Evolutionary conservation across 2,888 invertebrate genomes (phyloP), one percentile per base, ranked within the genome.

Genomic region (Drosophila ustulata): DNA sequence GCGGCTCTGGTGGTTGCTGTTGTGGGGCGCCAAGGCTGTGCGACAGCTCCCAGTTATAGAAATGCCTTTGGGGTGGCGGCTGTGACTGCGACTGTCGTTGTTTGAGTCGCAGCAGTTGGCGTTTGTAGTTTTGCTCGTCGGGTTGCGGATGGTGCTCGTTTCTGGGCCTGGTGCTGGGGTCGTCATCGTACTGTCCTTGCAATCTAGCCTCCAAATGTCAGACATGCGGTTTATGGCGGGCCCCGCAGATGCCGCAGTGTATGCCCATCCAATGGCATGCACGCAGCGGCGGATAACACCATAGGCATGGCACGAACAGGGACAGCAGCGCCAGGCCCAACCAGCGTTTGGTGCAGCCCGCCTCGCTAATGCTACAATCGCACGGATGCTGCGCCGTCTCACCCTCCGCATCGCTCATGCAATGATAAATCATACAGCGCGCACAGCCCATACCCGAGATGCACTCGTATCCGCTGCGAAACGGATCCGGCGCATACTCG

Each of bases 391-490:
- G 95, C 58, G 95, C 95, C 91, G 96, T 96, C 84, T 98, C 97
- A 1, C 97, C 98, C 90, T 98, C 98, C 2, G 96, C 95, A 92
- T 98, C 97, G 77, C 97, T 95, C 95, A 97, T 96, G 92, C 98
- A 98, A 93, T 98, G 98, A 93, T 98, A 98, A 89, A 98, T 94
- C 95, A 98, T 95, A 88, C 97, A 96, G 93, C 94, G 96, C 18
- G 98, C 97, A 92, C 97, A 97, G 78, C 95, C 94, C 89, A 98
- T 95, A 91, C 98, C 98, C 51, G 96, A 95, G 49, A 97, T 94
- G 63, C 94, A 94, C 91, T 98, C 96, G 86, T 98, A 96, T 87
- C 97, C 96, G 28, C 95, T 94, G 78, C 94, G 94, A 90, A 96
- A 95, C 88, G 95, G 94, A 93, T 98, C 98, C 0, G 98, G 98